Conservation (phyloP, 2,888 invertebrate species). For the Pollenia labialis region DNA sequence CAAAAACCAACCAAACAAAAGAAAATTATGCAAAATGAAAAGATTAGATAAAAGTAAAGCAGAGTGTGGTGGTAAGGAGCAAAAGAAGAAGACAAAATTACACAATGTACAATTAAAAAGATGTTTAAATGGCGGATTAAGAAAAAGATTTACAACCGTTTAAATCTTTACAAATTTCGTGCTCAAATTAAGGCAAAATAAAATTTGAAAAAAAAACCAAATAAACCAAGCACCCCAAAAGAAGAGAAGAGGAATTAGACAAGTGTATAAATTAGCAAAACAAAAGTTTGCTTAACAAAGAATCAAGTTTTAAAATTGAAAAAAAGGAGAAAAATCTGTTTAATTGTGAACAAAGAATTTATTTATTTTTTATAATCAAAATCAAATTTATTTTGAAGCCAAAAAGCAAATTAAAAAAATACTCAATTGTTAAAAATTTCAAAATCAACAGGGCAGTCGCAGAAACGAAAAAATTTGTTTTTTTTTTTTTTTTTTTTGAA, state of each 20-base stretch:
- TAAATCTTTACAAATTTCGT: slow-evolving; percentile 7
- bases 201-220: slow-evolving; percentile 1
- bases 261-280: slow-evolving; percentile 37
- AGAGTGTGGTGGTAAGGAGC: background rate
- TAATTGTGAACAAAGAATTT: background rate
- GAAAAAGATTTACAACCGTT: slow-evolving; percentile 17
- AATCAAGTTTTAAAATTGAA: background rate
- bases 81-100: slow-evolving; percentile 29
- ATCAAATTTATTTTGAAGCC: background rate
- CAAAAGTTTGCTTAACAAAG: slow-evolving; percentile 37
- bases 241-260: background rate
- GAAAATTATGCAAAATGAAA: slow-evolving; percentile 45
- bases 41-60: slow-evolving; percentile 8
- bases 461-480: background rate
- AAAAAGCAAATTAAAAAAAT: background rate
- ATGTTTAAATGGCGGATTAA: slow-evolving; percentile 61
- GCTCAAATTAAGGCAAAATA: slow-evolving; percentile 19
- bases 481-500: no score
- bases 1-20: slow-evolving; percentile 36
- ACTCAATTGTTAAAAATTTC: background rate
- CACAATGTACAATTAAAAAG: slow-evolving; percentile 61
- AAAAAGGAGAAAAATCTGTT: background rate
- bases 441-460: background rate
- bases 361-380: slow-evolving; percentile 6
- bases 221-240: background rate